phyloP scores from a whole-genome alignment of 2,797 vertebrate genomes.

The Fratercula arctica region DNA sequence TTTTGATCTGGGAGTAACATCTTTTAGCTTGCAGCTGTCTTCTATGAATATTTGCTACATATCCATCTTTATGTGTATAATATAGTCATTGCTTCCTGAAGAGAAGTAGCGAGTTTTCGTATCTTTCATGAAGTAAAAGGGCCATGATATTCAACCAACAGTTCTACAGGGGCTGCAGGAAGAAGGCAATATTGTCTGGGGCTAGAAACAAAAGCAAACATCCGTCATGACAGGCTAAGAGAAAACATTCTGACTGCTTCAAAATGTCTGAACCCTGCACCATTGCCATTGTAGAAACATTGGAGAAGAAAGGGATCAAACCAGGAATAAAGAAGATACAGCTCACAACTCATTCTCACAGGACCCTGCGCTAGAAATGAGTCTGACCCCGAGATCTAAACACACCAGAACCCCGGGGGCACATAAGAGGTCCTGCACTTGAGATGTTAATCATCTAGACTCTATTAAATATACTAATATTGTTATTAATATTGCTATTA shows the following conservation, averaged over 20 bases:
- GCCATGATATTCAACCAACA: conserved; percentile 35
- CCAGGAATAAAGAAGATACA: background rate
- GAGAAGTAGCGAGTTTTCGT: conserved; percentile 34
- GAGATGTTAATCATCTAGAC: background rate
- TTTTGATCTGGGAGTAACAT: conserved; percentile 54
- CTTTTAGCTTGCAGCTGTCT: conserved; percentile 62
- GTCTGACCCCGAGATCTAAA: background rate
- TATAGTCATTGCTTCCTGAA: conserved; percentile 40
- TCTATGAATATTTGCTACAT: conserved; percentile 8
- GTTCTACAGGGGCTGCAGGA: background rate
- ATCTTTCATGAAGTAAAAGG: conserved; percentile 31
- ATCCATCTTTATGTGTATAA: conserved; percentile 37
- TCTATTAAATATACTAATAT: background rate
- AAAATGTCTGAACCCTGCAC: background rate
- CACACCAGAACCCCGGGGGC: background rate
- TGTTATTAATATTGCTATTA: background rate
- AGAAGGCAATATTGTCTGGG: background rate
- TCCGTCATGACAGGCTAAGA: background rate
- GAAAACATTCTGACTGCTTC: background rate
- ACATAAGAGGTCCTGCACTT: background rate
- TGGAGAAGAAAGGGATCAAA: background rate
- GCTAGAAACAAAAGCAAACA: background rate
- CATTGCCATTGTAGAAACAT: background rate
- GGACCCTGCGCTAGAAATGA: background rate
- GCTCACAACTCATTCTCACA: background rate